Percentiles rank a stretch among this genome's conserved stretches.
Evolutionary conservation across 2,797 vertebrate genomes (phyloP).

Genomic region (Leptoclinus maculatus): DNA sequence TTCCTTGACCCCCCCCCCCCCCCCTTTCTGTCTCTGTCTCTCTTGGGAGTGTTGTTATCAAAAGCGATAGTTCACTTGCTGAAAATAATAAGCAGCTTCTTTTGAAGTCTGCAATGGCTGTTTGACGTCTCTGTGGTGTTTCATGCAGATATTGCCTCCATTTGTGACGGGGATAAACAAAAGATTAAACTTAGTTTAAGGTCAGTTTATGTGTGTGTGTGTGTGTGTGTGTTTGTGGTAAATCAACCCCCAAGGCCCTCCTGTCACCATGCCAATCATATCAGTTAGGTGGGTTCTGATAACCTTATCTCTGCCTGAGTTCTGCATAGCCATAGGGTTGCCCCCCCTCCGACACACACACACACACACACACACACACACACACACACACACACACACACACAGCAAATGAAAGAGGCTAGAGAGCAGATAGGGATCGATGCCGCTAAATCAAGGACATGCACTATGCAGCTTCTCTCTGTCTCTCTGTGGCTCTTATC

Average conservation of each 20-base stretch:
- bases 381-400: slow-evolving; percentile 25
- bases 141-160: slow-evolving; percentile 76
- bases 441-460: slow-evolving; percentile 83
- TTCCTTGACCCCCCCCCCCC: slow-evolving; percentile 29
- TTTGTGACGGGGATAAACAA: slow-evolving; percentile 79
- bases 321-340: slow-evolving; percentile 76
- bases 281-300: slow-evolving; percentile 79
- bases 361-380: background rate
- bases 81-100: slow-evolving; percentile 71
- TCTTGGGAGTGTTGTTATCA: slow-evolving; percentile 70
- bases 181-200: slow-evolving; percentile 78
- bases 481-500: slow-evolving; percentile 79
- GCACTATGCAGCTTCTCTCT: slow-evolving; percentile 75
- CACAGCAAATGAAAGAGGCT: slow-evolving; percentile 73
- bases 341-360: slow-evolving; percentile 27
- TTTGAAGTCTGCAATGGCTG: slow-evolving; percentile 69
- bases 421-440: slow-evolving; percentile 78
- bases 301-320: slow-evolving; percentile 81
- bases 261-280: slow-evolving; percentile 84
- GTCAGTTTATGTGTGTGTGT: slow-evolving; percentile 52
- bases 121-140: slow-evolving; percentile 71
- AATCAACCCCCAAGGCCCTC: slow-evolving; percentile 60
- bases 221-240: slow-evolving; percentile 46
- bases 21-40: slow-evolving; percentile 44
- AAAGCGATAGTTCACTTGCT: slow-evolving; percentile 66